phyloP scores from a whole-genome alignment of 1,140 invertebrate genomes.

The Mylabris phalerata region DNA sequence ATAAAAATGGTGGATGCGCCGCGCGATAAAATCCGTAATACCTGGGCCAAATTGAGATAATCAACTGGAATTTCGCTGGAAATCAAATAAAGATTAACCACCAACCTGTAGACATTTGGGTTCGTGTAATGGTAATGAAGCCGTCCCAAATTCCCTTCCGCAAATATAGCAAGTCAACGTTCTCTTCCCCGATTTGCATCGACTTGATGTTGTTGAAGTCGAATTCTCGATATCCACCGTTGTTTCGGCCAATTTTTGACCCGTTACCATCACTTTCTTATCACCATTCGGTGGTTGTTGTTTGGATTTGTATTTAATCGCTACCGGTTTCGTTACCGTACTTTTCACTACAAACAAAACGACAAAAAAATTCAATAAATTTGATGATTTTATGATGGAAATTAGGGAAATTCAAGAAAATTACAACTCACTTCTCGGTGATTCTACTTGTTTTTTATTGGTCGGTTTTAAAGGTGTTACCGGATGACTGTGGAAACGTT shows the following conservation, averaged over 20 bases:
- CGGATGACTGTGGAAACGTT: slow-evolving; percentile 55
- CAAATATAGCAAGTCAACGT: slow-evolving; percentile 69
- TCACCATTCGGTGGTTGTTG: neutral
- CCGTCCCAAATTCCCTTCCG: slow-evolving; percentile 69
- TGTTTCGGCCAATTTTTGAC: too few relatives aligned
- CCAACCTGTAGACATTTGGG: slow-evolving; percentile 66
- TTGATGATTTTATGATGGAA: slow-evolving; percentile 1
- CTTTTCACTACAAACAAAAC: slow-evolving; percentile 33
- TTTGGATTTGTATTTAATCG: slow-evolving; percentile 44
- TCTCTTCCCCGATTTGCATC: slow-evolving; percentile 34
- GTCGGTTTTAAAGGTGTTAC: slow-evolving; percentile 27
- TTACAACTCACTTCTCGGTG: slow-evolving; percentile 1
- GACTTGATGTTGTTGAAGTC: neutral
- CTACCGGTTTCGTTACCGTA: slow-evolving; percentile 48
- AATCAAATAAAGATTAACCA: neutral
- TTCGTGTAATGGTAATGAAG: slow-evolving; percentile 69
- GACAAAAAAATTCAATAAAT: neutral
- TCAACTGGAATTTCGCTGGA: too few relatives aligned
- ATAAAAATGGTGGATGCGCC: too few relatives aligned
- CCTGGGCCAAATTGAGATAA: too few relatives aligned
- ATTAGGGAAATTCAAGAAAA: slow-evolving; percentile 22
- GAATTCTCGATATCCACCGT: neutral
- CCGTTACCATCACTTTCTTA: slow-evolving; percentile 4
- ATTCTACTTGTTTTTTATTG: slow-evolving; percentile 4
- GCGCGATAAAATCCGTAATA: too few relatives aligned